phyloP scores from a whole-genome alignment of 2,888 invertebrate genomes.

The Acanthoscelides obtectus region DNA sequence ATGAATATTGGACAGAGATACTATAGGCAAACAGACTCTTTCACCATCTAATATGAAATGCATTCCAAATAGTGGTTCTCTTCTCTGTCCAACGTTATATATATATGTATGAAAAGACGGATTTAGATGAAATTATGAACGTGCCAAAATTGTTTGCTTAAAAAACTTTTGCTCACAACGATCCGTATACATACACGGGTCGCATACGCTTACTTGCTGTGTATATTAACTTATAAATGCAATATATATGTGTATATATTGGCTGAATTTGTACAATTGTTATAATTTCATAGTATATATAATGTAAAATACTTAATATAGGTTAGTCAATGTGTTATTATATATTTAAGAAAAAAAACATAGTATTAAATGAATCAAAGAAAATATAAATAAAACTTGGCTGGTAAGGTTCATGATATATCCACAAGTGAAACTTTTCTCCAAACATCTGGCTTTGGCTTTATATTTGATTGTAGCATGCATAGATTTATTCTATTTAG shows the following conservation, averaged over 20 bases:
- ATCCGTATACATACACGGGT: slow-evolving; percentile 30
- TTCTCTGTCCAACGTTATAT: not conserved
- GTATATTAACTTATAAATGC: slow-evolving; percentile 47
- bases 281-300: slow-evolving; percentile 50
- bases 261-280: slow-evolving; percentile 50
- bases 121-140: slow-evolving; percentile 16
- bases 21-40: not conserved
- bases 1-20: not conserved
- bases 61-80: not conserved
- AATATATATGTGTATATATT: slow-evolving; percentile 47
- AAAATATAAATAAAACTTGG: slow-evolving; percentile 30
- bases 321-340: slow-evolving; percentile 41
- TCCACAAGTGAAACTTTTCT: slow-evolving; percentile 8
- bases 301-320: slow-evolving; percentile 37
- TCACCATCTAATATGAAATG: no score
- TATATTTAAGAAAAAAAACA: slow-evolving; percentile 31
- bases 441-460: slow-evolving; percentile 11
- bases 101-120: slow-evolving; percentile 8
- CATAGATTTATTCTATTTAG: slow-evolving; percentile 16
- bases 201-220: slow-evolving; percentile 50
- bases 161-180: slow-evolving; percentile 46
- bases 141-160: slow-evolving; percentile 48
- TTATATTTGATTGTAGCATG: slow-evolving; percentile 8
- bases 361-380: slow-evolving; percentile 27
- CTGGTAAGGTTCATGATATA: slow-evolving; percentile 22